These are phyloP conservation scores for Acheta domesticus DNA, from an alignment of 2,888 invertebrate species.

Conservation along the genomic window DNA sequence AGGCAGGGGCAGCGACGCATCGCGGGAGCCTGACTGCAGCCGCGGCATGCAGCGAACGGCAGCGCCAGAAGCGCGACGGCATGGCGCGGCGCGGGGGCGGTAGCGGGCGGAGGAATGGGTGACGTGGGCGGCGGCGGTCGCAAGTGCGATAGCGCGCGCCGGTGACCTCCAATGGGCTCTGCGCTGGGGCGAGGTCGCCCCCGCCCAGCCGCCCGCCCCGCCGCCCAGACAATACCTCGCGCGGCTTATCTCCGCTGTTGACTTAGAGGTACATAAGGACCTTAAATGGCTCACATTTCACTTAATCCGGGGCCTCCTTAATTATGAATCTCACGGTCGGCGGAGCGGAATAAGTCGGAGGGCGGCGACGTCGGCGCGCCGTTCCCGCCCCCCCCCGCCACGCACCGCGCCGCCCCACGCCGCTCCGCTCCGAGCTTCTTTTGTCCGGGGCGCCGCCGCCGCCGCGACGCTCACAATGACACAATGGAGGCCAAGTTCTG, in stretches of 20 bases:
- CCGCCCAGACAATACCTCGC: slow-evolving; percentile 5
- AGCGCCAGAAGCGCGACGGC: too few relatives aligned
- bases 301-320: slow-evolving; percentile 30
- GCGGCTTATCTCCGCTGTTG: slow-evolving; percentile 22
- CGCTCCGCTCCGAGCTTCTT: not conserved
- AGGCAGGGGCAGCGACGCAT: too few relatives aligned
- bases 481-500: slow-evolving; percentile 18
- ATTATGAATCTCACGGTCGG: slow-evolving; percentile 33
- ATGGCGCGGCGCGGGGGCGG: too few relatives aligned
- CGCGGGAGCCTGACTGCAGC: too few relatives aligned
- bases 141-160: not conserved
- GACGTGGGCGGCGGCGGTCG: not conserved
- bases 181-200: not conserved
- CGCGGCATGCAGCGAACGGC: too few relatives aligned
- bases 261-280: slow-evolving; percentile 23
- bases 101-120: not conserved
- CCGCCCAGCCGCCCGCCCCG: not conserved
- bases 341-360: slow-evolving; percentile 32
- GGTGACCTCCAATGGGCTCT: slow-evolving; percentile 1
- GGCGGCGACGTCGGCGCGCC: not conserved
- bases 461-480: slow-evolving; percentile 3
- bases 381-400: not conserved
- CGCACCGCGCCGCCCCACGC: not conserved
- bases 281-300: slow-evolving; percentile 29
- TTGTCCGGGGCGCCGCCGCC: not conserved